Evolutionary conservation across 2,797 vertebrate genomes (phyloP).

Genomic region (Gouania willdenowi): DNA sequence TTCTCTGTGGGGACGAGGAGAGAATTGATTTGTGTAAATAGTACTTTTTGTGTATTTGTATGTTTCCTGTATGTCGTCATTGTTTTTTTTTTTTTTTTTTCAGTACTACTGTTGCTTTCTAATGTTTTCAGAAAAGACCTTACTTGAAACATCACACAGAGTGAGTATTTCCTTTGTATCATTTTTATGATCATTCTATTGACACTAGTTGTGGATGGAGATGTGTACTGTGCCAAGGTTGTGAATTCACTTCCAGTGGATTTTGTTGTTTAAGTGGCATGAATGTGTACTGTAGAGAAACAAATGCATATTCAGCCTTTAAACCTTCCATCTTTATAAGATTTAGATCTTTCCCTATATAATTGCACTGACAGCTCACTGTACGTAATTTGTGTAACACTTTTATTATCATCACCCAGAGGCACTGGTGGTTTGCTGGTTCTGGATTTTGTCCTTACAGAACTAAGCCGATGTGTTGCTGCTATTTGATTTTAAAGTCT

Average conservation of each 20-base stretch:
- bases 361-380: slow-evolving; percentile 78
- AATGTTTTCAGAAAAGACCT: slow-evolving; percentile 61
- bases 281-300: slow-evolving; percentile 36
- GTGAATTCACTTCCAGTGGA: slow-evolving; percentile 36
- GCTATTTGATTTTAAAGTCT: slow-evolving; percentile 67
- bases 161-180: slow-evolving; percentile 51
- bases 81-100: too few relatives aligned
- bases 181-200: slow-evolving; percentile 34
- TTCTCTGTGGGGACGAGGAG: slow-evolving; percentile 40
- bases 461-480: slow-evolving; percentile 76
- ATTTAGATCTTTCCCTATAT: slow-evolving; percentile 50
- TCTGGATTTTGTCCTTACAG: slow-evolving; percentile 68
- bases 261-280: slow-evolving; percentile 29
- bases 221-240: slow-evolving; percentile 65
- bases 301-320: slow-evolving; percentile 43
- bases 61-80: slow-evolving; percentile 56
- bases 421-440: slow-evolving; percentile 81
- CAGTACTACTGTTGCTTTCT: slow-evolving; percentile 47
- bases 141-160: slow-evolving; percentile 76
- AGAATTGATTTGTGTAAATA: slow-evolving; percentile 57
- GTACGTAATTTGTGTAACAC: slow-evolving; percentile 48
- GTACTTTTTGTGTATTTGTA: slow-evolving; percentile 56
- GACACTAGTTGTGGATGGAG: slow-evolving; percentile 46
- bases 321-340: slow-evolving; percentile 48
- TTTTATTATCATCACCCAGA: slow-evolving; percentile 72